Percentiles rank a stretch among this genome's conserved stretches.
Evolutionary conservation across 92 coral and sea anemone species (phyloP).

Genomic region (Palythoa grandiflora): DNA sequence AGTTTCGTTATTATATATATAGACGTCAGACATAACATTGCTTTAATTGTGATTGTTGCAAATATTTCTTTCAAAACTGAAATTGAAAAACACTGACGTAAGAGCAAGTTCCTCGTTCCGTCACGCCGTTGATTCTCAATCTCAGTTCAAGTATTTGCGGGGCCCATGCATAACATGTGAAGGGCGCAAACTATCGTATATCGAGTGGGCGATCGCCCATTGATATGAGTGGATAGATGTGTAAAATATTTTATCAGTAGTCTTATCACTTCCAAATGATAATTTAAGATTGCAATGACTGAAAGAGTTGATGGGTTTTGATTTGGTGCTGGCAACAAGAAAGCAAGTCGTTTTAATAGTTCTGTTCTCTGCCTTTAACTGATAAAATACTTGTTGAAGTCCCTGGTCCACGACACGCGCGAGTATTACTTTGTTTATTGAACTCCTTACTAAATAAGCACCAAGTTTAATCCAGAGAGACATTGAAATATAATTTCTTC

Average conservation of each 20-base stretch:
- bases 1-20: background rate
- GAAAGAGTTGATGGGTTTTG: background rate
- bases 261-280: background rate
- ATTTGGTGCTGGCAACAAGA: background rate
- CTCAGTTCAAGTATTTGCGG: background rate
- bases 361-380: too few species aligned
- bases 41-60: background rate
- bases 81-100: background rate
- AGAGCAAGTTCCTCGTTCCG: background rate
- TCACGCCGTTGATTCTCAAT: background rate
- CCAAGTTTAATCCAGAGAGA: too few species aligned
- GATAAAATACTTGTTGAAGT: too few species aligned
- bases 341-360: too few species aligned
- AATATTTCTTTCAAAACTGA: background rate
- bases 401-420: too few species aligned
- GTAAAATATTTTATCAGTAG: background rate
- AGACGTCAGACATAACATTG: conserved; percentile 23
- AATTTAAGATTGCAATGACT: too few species aligned
- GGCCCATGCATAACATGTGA: background rate
- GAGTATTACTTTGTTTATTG: too few species aligned
- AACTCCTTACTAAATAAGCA: too few species aligned
- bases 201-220: background rate
- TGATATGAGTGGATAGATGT: background rate
- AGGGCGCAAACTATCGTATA: background rate
- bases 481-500: too few species aligned